Base-by-base conservation (phyloP, 1,140 invertebrate species). In the Drosophila tropicalis region DNA sequence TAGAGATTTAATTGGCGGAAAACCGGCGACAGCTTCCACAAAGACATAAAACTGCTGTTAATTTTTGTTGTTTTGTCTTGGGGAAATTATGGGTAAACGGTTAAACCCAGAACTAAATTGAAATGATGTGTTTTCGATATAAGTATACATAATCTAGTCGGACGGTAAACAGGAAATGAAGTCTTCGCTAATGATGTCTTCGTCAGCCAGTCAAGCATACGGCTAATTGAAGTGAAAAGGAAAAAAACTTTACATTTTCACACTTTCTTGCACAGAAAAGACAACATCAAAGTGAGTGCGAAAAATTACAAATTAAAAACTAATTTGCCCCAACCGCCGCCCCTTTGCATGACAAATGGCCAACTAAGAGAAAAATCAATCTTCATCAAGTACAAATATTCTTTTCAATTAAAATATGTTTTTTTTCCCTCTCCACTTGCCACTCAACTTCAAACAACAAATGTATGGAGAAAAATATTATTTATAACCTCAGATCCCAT, bases 221-320 rank as follows among this genome's bases (percentile, higher is more conserved):
- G 40, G 60, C 70, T 76, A 66, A 67, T 32, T 64, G 73, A 76
- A 76, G 69, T 76, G 66, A 76, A 76, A 73, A 70, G 66, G 66
- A 76, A 76, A 76, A 76, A 76, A 76, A 54, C 72, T 54, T 54
- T 44, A 39, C 22, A 63, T 76, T 76, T 76, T 76, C 73, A 76
- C 73, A 76, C 73, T 76, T 76, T 76, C 73, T 70, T 73, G 66
- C 32, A 57, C 61, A 76, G 76, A 9, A 29, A 29, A 29, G 3
- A 29, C 76, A 71, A 87, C 84, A 74, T 87, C 84, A 87, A 87
- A 87, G 79, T 70, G 61, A 62, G 67, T 76, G 79, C 62, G 64
- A 71, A 75, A 77, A 76, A 80, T 72, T 81, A 66, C 70, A 76
- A 78, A 67, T 74, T 70, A 75, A 78, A 82, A 82, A 76, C 67